Evolutionary conservation across 2,888 invertebrate species (phyloP), one percentile per base, ranked within the genome.

Genomic region (Morpho deidamia): DNA sequence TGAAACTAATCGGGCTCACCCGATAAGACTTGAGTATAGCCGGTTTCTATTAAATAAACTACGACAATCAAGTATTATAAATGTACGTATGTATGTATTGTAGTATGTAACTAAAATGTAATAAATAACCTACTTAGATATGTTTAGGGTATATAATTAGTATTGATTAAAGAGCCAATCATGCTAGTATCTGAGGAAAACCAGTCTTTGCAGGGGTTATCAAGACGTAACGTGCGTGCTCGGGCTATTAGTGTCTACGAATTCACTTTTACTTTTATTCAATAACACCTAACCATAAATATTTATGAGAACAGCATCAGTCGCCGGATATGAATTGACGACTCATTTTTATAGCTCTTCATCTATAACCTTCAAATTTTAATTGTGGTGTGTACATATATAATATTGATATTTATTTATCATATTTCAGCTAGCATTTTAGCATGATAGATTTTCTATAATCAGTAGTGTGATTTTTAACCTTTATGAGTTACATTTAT

Each of bases 201-300:
- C 53, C 45, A 38, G 23, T 42, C 38, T 37, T n/a, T 34, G 12
- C 11, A 12, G 42, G 42, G 49, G 49, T 42, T 49, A 49, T 49
- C 41, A 46, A 42, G 49, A 53, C 49, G 42, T 53, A 45, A 46
- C 42, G 42, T 50, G 37, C 54, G 48, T 54, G 51, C 51, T 56
- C 65, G 66, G 65, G 68, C 68, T 72, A 74, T 76, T 71, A 72
- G 67, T 69, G 60, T 64, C 69, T 68, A 71, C 66, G 70, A 76
- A 81, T 76, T 77, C 72, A 84, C 87, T 86, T 82, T 88, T 86
- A 85, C 86, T 87, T 86, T 84, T 83, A 77, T 81, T 78, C 72
- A 81, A 78, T 77, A 83, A 76, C 74, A 72, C 66, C 73, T 69
- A 72, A 46, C 39, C 70, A 71, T 75, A 79, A 78, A 82, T 59